Conservation (phyloP, 2,888 invertebrate genomes). For the Cephus runcator region DNA sequence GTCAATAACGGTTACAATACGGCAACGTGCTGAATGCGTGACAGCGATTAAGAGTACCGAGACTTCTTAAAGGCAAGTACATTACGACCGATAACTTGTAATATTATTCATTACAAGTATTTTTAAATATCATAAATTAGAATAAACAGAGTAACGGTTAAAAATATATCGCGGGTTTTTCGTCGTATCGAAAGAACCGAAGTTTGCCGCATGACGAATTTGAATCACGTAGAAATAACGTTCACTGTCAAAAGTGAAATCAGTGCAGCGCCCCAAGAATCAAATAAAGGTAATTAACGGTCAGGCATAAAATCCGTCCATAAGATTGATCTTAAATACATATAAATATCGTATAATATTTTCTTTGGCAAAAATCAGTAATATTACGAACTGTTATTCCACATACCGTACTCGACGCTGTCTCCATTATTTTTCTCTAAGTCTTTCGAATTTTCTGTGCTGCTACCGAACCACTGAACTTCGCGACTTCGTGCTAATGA, state of each 20-base stretch:
- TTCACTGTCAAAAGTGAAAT: background rate
- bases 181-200: background rate
- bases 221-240: background rate
- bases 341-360: background rate
- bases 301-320: background rate
- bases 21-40: too few relatives aligned
- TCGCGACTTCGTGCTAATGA: slow-evolving; percentile 1
- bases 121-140: background rate
- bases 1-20: background rate
- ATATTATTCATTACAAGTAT: background rate
- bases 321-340: background rate
- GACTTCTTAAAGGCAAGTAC: background rate
- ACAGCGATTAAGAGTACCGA: background rate
- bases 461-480: slow-evolving; percentile 5
- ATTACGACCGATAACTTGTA: background rate
- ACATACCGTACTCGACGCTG: background rate
- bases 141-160: background rate
- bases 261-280: background rate
- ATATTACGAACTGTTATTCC: background rate
- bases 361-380: background rate
- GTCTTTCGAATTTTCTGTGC: slow-evolving; percentile 1
- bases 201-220: background rate
- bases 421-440: background rate
- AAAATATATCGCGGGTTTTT: background rate
- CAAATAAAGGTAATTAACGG: background rate